Evolutionary conservation across 35 echinoderm and acorn worm genomes (phyloP), one percentile per base, ranked within the genome.

Genomic region (Ptychodera flava): DNA sequence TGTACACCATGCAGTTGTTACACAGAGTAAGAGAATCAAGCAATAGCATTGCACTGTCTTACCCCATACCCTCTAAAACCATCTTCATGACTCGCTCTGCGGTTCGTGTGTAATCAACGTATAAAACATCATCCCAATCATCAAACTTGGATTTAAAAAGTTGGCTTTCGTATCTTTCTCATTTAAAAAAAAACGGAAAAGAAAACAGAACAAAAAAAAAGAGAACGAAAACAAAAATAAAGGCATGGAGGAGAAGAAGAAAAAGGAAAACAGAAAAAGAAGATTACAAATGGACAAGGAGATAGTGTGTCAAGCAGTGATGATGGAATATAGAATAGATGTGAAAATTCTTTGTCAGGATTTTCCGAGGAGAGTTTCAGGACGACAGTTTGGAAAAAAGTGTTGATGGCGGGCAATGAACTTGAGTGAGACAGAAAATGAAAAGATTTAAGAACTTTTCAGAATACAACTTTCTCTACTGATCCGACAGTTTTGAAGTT

Each of bases 101-200:
- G 35, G 80, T 78, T 33, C 88, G 83, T 14, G 96, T 94, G 82
- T 92, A 99, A 75, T 99, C 96, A 1, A 99, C 93, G 1, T 88
- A 90, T 16, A 99, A 33, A 45, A 99, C 93, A 33, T 99, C 93
- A 89, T 99, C 96, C 96, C 96, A 99, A 16, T 92, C 96, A n/a
- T 88, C 53, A 82, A 99, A 99, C 80, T 99, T 99, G 31, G 96
- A 93, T 84, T 94, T 99, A 88, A 94, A 99, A 33, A 99, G 86
- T 53, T 94, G 93, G 78, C 92, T 91, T 75, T 99, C 96, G 87
- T 90, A 86, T 33, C 96, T 99, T n/a, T n/a, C n/a, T n/a, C 22
- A 64, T 64, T 12, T 64, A 64, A 64, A 64, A 22, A 64, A 64
- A 22, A 12, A 22, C 6, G 22, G 22, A 12, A 22, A 64, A 22